A percentile compares a stretch with the other conserved stretches of the same genome.
phyloP scores from a whole-genome alignment of 2,113 vertebrate species.

The Stomatorhinus ivindoensis region DNA sequence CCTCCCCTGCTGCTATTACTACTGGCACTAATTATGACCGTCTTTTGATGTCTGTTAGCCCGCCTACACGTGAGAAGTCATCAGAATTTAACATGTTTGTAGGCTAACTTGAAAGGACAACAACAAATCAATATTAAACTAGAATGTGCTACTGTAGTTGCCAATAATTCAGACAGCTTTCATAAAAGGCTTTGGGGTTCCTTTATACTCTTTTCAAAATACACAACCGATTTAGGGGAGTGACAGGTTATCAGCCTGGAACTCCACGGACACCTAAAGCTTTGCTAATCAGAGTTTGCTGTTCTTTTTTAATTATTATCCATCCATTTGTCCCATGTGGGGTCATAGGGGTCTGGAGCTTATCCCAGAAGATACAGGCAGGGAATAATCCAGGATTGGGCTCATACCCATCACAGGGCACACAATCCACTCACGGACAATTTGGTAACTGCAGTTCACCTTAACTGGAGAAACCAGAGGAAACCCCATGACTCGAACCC shows the following conservation, averaged over 20 bases:
- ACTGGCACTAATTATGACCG: not conserved
- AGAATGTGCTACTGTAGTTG: constrained; percentile 55
- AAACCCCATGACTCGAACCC: not conserved
- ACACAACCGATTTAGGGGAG: constrained; percentile 42
- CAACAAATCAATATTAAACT: constrained; percentile 58
- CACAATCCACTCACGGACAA: not conserved
- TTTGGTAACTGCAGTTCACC: not conserved
- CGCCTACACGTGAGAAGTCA: constrained; percentile 39
- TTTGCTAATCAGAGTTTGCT: constrained; percentile 47
- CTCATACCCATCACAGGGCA: not conserved
- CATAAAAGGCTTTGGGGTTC: constrained; percentile 48
- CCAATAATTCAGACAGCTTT: constrained; percentile 58
- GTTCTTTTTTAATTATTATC: not conserved
- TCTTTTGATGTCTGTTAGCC: constrained; percentile 11
- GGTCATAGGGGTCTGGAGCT: not conserved
- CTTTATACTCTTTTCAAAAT: constrained; percentile 48
- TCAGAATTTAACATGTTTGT: constrained; percentile 54
- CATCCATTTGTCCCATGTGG: not conserved
- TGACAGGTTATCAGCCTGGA: constrained; percentile 32
- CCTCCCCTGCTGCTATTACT: not conserved
- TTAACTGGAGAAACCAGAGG: not conserved
- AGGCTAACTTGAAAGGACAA: constrained; percentile 47
- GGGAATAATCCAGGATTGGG: not conserved
- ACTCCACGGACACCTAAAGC: constrained; percentile 47
- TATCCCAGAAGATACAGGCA: not conserved